A percentile compares a stretch with the other conserved stretches of the same genome.
Conservation (phyloP, 2,113 vertebrate genomes). For the Bos indicus region DNA sequence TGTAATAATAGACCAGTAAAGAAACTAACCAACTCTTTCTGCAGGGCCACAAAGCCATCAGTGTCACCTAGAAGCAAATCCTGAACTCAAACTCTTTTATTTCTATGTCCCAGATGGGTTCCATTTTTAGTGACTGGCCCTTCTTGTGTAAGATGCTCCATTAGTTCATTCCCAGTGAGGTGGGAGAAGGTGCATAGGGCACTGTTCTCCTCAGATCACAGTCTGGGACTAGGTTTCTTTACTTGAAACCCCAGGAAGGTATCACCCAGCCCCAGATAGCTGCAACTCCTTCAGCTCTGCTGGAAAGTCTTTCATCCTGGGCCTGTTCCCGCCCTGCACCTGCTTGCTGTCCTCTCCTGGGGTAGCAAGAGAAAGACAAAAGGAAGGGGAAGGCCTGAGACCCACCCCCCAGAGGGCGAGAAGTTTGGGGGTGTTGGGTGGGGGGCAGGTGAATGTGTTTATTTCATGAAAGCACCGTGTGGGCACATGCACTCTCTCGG, state of each 20-base stretch:
- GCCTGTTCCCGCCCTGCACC: background rate
- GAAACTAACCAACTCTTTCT: background rate
- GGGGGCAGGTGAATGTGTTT: background rate
- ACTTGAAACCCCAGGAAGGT: conserved; percentile 34
- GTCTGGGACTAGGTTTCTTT: conserved; percentile 33
- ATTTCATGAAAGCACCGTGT: accelerated
- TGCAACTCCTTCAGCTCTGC: conserved; percentile 19
- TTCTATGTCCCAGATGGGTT: background rate
- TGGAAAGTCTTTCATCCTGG: background rate
- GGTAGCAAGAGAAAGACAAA: background rate
- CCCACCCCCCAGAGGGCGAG: background rate
- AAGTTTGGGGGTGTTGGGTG: background rate
- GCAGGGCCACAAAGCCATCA: background rate
- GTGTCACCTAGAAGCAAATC: background rate
- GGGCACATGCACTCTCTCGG: background rate
- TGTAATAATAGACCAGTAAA: background rate
- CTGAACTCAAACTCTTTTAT: background rate
- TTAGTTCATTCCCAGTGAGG: background rate
- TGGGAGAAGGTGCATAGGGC: accelerated
- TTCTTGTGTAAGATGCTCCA: background rate
- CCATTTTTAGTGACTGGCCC: background rate
- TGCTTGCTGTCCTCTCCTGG: background rate
- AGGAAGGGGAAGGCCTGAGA: background rate
- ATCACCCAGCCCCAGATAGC: conserved; percentile 13
- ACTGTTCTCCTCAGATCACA: conserved; percentile 40